phyloP scores from a whole-genome alignment of 2,888 invertebrate genomes.

The Xestobium rufovillosum region DNA sequence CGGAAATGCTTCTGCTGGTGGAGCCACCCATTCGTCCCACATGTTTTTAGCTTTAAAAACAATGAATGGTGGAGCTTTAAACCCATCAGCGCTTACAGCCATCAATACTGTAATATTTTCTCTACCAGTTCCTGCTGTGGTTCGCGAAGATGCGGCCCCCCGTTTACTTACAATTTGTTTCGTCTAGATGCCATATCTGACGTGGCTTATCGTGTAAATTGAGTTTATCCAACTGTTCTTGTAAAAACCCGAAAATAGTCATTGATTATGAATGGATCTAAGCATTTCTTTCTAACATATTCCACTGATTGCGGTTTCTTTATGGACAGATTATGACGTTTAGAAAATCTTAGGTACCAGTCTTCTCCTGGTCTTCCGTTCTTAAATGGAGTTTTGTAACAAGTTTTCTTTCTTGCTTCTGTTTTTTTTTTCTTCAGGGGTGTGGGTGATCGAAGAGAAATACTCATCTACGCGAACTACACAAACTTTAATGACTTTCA shows the following conservation, averaged over 20 bases:
- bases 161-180: constrained; percentile 19
- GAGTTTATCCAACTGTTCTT: constrained; percentile 14
- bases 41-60: constrained; percentile 32
- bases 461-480: too few species aligned
- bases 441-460: too few species aligned
- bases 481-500: too few species aligned
- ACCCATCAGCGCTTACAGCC: constrained; percentile 24
- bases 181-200: constrained; percentile 14
- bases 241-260: constrained; percentile 10
- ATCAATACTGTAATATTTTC: constrained; percentile 31
- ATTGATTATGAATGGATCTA: constrained; percentile 23
- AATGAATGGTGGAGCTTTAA: constrained; percentile 33
- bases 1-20: constrained; percentile 24
- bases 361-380: constrained; percentile 29
- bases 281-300: constrained; percentile 23
- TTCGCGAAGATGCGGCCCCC: constrained; percentile 17
- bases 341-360: constrained; percentile 29
- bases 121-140: constrained; percentile 25
- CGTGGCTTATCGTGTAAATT: constrained; percentile 15
- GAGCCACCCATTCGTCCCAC: constrained; percentile 34
- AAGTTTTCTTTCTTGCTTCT: too few species aligned
- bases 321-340: constrained; percentile 28
- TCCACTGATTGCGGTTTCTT: constrained; percentile 34
- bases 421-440: too few species aligned
- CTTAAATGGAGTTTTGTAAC: constrained; percentile 29